Percentiles rank a stretch among this genome's conserved stretches.
phyloP scores from a whole-genome alignment of 1,140 invertebrate genomes.

The Acromyrmex echinatior region DNA sequence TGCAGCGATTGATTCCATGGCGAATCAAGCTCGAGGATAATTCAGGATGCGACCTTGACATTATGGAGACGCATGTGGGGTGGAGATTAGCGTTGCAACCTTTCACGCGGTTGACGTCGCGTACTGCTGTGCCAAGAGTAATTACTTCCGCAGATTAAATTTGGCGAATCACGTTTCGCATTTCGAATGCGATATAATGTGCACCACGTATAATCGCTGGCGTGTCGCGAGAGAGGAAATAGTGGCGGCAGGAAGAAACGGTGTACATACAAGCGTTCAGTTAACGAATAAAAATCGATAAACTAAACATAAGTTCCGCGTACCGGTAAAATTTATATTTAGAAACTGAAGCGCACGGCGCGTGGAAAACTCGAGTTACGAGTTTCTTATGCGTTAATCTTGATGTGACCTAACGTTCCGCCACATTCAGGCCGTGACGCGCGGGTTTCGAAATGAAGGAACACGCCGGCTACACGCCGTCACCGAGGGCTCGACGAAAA shows the following conservation, averaged over 20 bases:
- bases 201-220: background rate
- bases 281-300: constrained; percentile 45
- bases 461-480: background rate
- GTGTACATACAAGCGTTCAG: background rate
- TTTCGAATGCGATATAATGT: constrained; percentile 19
- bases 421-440: constrained; percentile 2
- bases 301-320: constrained; percentile 18
- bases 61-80: constrained; percentile 65
- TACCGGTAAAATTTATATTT: constrained; percentile 3
- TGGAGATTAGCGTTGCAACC: constrained; percentile 68
- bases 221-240: background rate
- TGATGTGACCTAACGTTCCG: background rate
- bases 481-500: constrained; percentile 24
- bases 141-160: constrained; percentile 56
- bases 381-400: background rate
- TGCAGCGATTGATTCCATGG: constrained; percentile 6
- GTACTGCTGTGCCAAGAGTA: constrained; percentile 46
- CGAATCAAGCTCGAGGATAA: constrained; percentile 45
- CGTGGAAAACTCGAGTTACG: background rate
- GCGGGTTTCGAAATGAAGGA: background rate
- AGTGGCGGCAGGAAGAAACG: background rate
- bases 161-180: constrained; percentile 46
- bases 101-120: constrained; percentile 53
- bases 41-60: constrained; percentile 75
- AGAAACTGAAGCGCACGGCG: background rate